Evolutionary conservation across 2,113 vertebrate genomes (phyloP).

Genomic region (Ciconia maguari): DNA sequence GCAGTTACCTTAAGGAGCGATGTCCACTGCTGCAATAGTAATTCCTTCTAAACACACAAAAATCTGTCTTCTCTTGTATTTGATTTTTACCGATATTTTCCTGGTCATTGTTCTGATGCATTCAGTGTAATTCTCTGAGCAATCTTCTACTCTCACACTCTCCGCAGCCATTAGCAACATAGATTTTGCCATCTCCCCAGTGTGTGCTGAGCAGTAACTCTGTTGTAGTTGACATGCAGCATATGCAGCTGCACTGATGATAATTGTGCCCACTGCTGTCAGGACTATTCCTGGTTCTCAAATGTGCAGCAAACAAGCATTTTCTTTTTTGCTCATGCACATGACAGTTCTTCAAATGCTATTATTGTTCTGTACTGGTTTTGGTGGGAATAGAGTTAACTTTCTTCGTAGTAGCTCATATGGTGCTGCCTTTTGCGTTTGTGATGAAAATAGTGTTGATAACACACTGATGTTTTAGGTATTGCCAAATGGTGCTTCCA

Average conservation of each 20-base stretch:
- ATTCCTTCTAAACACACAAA: neutral
- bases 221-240: neutral
- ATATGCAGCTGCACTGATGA: neutral
- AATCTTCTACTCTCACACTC: neutral
- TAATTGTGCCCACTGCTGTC: neutral
- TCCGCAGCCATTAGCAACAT: neutral
- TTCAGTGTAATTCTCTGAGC: neutral
- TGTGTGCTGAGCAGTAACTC: neutral
- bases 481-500: neutral
- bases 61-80: neutral
- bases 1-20: neutral
- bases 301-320: neutral
- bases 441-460: neutral
- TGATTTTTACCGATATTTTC: neutral
- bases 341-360: neutral
- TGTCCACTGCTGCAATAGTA: neutral
- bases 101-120: neutral
- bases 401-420: neutral
- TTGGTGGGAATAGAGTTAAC: neutral
- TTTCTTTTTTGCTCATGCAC: neutral
- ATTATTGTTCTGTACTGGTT: neutral
- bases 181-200: neutral
- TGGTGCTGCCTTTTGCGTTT: neutral
- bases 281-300: neutral
- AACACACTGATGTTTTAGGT: neutral